Evolutionary conservation across 1,140 invertebrate species (phyloP), one percentile per base, ranked within the genome.

Genomic region (Drosophila subobscura): DNA sequence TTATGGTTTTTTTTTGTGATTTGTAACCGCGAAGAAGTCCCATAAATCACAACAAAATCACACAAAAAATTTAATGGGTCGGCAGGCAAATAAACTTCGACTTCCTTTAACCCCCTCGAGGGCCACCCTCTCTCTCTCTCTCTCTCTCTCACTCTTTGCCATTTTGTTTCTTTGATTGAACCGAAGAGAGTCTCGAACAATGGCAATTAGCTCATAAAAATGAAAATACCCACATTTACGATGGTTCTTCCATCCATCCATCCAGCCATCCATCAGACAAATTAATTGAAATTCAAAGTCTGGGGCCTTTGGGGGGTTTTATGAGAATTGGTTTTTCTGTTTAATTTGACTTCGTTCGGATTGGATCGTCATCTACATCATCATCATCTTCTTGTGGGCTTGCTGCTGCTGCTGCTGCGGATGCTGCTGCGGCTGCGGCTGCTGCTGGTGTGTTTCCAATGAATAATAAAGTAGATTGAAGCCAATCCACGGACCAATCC

Each of bases 231-330:
- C 83, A 86, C 83, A 77, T 77, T 88, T 76, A 88, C 76, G 65
- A 64, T 58, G 42, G 22, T 37, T 64, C 14, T 23, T 41, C 66
- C 53, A 54, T 54, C 75, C 58, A 25, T 25, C 52, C 27, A 51
- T 54, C 54, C 56, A 53, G 50, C 57, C 51, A 29, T 59, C 44
- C 55, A 50, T 67, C 73, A 59, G 73, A 56, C 74, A 77, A 88
- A 88, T 86, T 88, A 88, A 86, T 88, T 85, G 73, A 85, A 85
- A 85, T 85, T 86, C 81, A 85, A 86, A 88, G 81, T 77, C 58
- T 42, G 27, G 44, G 33, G 10, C 33, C 64, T 49, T 40, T 33
- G 40, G 54, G 47, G 42, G 64, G 64, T 86, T 80, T 85, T 85
- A 86, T 85, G 77, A 56, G 57, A 47, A 44, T 52, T 55, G 63